Conservation (phyloP, 2,797 vertebrate species). For the Tragopan temminckii region DNA sequence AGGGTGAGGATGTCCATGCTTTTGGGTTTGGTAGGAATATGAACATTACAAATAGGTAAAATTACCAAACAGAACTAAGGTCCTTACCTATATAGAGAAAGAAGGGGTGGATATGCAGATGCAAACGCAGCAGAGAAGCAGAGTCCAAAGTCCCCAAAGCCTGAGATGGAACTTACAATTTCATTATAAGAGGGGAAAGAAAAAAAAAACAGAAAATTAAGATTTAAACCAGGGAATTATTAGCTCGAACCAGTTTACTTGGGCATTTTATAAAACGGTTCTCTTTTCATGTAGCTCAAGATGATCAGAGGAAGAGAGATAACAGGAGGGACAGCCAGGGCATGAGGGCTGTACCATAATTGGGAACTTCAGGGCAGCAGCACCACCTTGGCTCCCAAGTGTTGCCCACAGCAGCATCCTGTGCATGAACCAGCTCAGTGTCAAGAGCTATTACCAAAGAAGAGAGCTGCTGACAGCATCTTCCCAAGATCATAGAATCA, state of each 20-base stretch:
- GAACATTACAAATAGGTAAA: background rate
- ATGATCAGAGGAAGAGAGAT: background rate
- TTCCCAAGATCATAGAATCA: background rate
- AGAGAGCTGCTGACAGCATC: background rate
- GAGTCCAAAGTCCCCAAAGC: background rate
- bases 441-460: background rate
- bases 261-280: background rate
- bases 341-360: rapidly evolving
- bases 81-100: background rate
- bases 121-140: background rate
- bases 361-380: background rate
- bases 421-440: background rate
- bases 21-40: background rate
- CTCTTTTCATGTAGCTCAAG: background rate
- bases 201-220: background rate
- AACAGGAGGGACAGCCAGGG: background rate
- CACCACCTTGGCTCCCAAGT: background rate
- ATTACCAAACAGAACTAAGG: background rate
- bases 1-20: background rate
- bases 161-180: background rate
- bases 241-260: background rate
- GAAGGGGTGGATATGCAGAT: background rate
- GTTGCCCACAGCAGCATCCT: background rate
- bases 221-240: background rate
- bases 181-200: background rate